These are phyloP conservation scores for Calcarius lapponicus DNA, from an alignment of 2,797 vertebrate genomes.

Conservation along the genomic window DNA sequence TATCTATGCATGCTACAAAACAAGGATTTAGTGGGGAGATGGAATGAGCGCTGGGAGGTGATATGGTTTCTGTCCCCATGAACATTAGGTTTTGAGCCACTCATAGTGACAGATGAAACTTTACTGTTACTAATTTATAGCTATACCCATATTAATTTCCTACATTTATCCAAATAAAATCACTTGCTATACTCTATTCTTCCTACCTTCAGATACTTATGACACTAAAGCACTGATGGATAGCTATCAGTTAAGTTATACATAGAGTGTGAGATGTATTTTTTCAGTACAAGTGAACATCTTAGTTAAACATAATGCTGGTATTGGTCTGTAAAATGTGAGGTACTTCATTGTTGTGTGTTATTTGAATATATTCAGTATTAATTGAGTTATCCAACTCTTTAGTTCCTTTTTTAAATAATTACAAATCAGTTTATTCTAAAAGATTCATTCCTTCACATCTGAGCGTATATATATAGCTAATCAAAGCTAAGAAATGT, in stretches of 20 bases:
- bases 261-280: neutral
- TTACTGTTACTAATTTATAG: neutral
- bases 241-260: neutral
- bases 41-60: accelerated
- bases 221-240: neutral
- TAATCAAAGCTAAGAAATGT: neutral
- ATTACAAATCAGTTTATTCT: neutral
- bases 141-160: neutral
- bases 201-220: neutral
- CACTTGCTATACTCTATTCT: neutral
- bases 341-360: neutral
- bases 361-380: neutral
- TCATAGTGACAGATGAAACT: neutral
- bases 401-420: neutral
- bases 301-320: neutral
- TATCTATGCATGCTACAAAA: neutral
- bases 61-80: neutral
- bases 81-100: neutral
- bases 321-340: neutral
- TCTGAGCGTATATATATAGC: neutral
- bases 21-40: neutral
- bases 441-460: neutral
- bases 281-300: neutral
- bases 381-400: neutral
- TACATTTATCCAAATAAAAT: neutral